Evolutionary conservation across 2,888 invertebrate species (phyloP), one percentile per base, ranked within the genome.

Genomic region (Athetis lepigone): DNA sequence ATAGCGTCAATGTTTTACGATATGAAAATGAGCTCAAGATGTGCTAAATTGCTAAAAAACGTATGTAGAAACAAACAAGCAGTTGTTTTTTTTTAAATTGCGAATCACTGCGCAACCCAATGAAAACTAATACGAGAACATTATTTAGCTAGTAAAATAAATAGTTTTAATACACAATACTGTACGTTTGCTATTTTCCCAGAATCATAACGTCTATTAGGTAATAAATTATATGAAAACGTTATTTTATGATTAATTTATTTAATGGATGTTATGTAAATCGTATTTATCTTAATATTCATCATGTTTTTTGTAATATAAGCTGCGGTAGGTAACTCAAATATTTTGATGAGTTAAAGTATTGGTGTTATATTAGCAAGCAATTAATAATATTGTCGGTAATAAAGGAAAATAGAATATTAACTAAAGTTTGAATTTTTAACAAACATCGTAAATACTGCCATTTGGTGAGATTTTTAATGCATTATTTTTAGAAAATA

Each of bases 101-200:
- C 25, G 51, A 39, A 39, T 50, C 25, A 21, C 52, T 25, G 43
- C 50, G 56, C 46, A 72, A 65, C 45, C 13, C 42, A 51, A 56
- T 37, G n/a, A 59, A n/a, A n/a, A n/a, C 50, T 49, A 59, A 46
- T 62, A 62, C 49, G 69, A 79, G 37, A 33, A n/a, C 11, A 42
- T 40, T 68, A 57, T 63, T 47, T 81, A 81, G 79, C 29, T 81
- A 78, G 81, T 55, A 29, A 65, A 78, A 75, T 75, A 70, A 46
- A 78, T 81, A 78, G 76, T 59, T 66, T 55, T 64, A 78, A 49
- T 49, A 62, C 54, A 62, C 60, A 50, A 43, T 61, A 16, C 46
- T 40, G 69, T 73, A 77, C 45, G 55, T 59, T 74, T 67, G 39
- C 40, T 74, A 68, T 57, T 73, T 58, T 58, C 63, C 75, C 57